These are phyloP conservation scores for Drosophila fulvimacula DNA, from an alignment of 2,888 invertebrate genomes.

Conservation along the genomic window DNA sequence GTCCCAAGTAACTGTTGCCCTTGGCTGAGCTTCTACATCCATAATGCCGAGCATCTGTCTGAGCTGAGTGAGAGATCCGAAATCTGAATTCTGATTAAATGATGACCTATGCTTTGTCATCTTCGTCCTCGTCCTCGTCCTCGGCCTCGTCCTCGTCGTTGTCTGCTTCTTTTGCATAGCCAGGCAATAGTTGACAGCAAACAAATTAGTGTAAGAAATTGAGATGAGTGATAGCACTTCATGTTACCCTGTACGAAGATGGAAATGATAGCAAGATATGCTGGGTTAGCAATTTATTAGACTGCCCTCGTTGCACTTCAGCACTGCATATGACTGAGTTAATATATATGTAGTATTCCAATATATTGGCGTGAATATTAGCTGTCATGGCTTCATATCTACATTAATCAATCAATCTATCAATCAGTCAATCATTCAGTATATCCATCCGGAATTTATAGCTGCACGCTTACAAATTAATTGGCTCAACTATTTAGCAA, in stretches of 20 bases:
- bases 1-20: slow-evolving; percentile 27
- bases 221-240: background rate
- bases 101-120: slow-evolving; percentile 47
- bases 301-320: background rate
- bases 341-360: too few species aligned
- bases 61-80: slow-evolving; percentile 15
- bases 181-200: slow-evolving; percentile 22
- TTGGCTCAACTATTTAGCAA: too few species aligned
- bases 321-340: too few species aligned
- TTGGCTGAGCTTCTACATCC: slow-evolving; percentile 2
- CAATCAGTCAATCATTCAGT: background rate
- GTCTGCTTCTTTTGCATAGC: slow-evolving; percentile 15
- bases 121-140: background rate
- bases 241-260: background rate
- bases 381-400: background rate
- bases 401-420: background rate
- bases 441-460: too few species aligned
- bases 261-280: background rate
- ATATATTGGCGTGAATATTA: background rate
- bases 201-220: slow-evolving; percentile 1
- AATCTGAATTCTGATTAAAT: slow-evolving; percentile 43
- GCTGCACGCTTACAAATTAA: too few species aligned
- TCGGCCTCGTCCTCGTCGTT: slow-evolving; percentile 6
- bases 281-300: background rate
- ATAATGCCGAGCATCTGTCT: slow-evolving; percentile 7